Evolutionary conservation across 2,888 invertebrate genomes (phyloP), one percentile per base, ranked within the genome.

Genomic region (Sialis lutaria): DNA sequence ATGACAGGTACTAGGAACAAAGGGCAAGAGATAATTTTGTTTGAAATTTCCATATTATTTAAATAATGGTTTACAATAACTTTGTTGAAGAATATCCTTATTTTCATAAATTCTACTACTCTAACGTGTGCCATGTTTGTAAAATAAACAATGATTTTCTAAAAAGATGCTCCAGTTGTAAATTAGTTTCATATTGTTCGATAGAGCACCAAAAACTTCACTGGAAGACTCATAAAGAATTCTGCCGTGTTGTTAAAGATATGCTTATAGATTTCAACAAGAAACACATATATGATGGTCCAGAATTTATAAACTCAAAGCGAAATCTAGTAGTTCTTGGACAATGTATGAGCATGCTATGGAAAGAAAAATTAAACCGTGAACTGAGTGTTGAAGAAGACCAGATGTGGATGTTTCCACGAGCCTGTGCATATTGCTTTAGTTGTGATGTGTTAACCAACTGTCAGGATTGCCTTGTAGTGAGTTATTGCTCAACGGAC

Each of bases 321-420:
- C 22, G 22, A 52, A 54, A 31, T 55, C 51, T 51, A 52, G 44
- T 37, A 41, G 45, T 39, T 46, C 50, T 46, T 45, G 52, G 41
- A 13, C 51, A 33, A 48, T 42, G 35, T 44, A 49, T 33, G 54
- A 53, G 13, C n/a, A 47, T 33, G 48, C 53, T 33, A 55, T 55
- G 55, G 49, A 53, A 40, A 44, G 50, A 33, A 44, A 50, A 31
- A 49, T 60, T 43, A 48, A 51, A 6, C 50, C 22, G 60, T 37
- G 44, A 53, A 31, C 50, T 61, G 42, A 42, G 47, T 10, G 46
- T 49, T 10, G 54, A 49, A 45, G 60, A 61, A 53, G 45, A 53
- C 32, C 57, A 58, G 49, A 57, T 61, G 55, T 56, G 57, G 52
- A 55, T 60, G 56, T 59, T 57, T 50, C 57, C 58, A 5, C 53